Conservation (phyloP, 1,140 invertebrate genomes). For the Xylocopa sonorina region DNA sequence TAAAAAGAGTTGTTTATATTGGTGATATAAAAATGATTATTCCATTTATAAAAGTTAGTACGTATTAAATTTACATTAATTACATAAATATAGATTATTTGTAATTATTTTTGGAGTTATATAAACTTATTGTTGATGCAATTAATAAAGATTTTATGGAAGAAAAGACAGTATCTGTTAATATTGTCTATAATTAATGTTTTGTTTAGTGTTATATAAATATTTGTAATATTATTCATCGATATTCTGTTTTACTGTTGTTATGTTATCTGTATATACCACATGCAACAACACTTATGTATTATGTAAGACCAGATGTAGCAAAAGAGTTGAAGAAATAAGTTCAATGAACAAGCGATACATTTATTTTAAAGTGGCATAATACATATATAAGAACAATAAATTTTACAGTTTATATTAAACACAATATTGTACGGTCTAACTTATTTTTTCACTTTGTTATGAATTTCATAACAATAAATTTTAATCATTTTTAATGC, state of each 20-base stretch:
- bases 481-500: constrained; percentile 42
- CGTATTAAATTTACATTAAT: constrained; percentile 12
- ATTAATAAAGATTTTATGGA: constrained; percentile 34
- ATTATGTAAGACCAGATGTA: background rate
- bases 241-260: constrained; percentile 12
- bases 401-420: constrained; percentile 36
- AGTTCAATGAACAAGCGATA: constrained; percentile 1
- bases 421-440: constrained; percentile 11
- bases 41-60: background rate
- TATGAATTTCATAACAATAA: constrained; percentile 47
- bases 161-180: constrained; percentile 31
- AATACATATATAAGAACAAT: background rate
- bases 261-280: constrained; percentile 14
- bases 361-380: constrained; percentile 15
- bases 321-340: constrained; percentile 13
- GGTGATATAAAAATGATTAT: background rate
- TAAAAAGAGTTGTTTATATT: background rate
- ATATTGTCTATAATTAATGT: constrained; percentile 30
- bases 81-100: constrained; percentile 2
- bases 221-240: constrained; percentile 22
- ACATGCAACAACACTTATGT: no score
- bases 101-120: constrained; percentile 32
- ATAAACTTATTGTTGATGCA: constrained; percentile 30
- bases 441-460: constrained; percentile 46
- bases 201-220: constrained; percentile 34